Evolutionary conservation across 2,113 vertebrate genomes (phyloP).

Genomic region (Centropus unirufus): DNA sequence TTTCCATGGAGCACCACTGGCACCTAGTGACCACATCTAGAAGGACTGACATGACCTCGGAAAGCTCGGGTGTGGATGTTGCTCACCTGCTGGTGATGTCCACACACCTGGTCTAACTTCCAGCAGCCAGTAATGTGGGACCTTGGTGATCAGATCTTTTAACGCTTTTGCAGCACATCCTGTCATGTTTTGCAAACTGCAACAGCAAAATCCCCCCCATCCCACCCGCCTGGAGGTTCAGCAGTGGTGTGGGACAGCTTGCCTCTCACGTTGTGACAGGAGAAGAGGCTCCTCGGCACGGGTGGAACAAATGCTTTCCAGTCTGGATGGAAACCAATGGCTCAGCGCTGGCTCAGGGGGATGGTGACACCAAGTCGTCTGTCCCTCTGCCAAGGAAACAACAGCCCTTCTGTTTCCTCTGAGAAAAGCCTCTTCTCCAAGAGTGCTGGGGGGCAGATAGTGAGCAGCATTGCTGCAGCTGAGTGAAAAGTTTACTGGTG

Average conservation of each 20-base stretch:
- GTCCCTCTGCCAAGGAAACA: background rate
- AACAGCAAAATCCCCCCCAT: rapidly evolving
- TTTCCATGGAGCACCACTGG: slow-evolving; percentile 49
- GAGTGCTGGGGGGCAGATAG: background rate
- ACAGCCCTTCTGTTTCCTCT: background rate
- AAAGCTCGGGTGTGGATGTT: rapidly evolving
- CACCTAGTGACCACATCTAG: slow-evolving; percentile 58
- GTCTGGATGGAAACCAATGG: background rate
- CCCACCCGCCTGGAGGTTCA: background rate
- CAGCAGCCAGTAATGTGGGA: background rate
- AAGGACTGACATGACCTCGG: rapidly evolving
- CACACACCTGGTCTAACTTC: background rate
- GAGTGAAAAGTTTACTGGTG: slow-evolving; percentile 20
- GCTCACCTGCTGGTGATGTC: background rate
- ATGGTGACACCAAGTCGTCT: background rate
- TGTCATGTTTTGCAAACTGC: background rate
- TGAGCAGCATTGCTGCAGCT: background rate
- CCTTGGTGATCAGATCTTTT: background rate
- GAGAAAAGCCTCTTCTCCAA: background rate
- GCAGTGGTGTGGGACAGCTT: background rate
- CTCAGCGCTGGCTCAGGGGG: background rate
- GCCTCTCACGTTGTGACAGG: background rate
- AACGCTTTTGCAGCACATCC: background rate
- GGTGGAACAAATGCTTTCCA: background rate
- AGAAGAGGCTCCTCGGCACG: rapidly evolving